Evolutionary conservation across 2,797 vertebrate genomes (phyloP), one percentile per base, ranked within the genome.

Genomic region (Hemibagrus guttatus): DNA sequence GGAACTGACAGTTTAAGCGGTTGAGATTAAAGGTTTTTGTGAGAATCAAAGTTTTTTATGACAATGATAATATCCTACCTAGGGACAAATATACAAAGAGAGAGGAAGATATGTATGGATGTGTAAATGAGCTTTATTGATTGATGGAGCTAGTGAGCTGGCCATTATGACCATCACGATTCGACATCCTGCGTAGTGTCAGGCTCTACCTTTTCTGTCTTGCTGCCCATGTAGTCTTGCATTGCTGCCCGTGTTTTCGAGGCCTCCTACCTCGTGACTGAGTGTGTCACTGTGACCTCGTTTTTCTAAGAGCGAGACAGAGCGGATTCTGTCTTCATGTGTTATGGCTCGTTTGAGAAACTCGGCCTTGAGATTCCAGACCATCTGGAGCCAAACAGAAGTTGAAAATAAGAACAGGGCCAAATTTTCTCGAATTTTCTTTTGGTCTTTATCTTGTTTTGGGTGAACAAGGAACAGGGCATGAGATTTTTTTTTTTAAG

Each of bases 241-340:
- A 59, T 61, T 58, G 49, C 39, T 61, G 35, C 23, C 12, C 0
- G 28, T 87, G 82, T 72, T 74, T 54, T 84, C 28, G 26, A 75
- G 71, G 84, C 11, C 46, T 14, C n/a, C 83, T 83, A 80, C 85
- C 78, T 78, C 54, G 69, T 87, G 81, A 88, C 79, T 71, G 74
- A 89, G 85, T 71, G 69, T 85, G 88, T 90, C 84, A 54, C 6
- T 78, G 86, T 89, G 88, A 89, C 88, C 87, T 88, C 80, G 63
- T 81, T 81, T 85, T 88, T 54, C 56, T 58, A 74, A 61, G 59
- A 69, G 42, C 49, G 85, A 88, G 84, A 87, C 81, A 76, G 72
- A 28, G 28, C 80, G 42, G 69, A 72, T 76, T 84, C 75, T 83
- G 23, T 71, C 71, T 84, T 80, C 42, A n/a, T 85, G 76, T 88